A percentile compares a stretch with the other conserved stretches of the same genome.
These are phyloP conservation scores for Prunella fulvescens DNA, from an alignment of 2,113 vertebrate species.

Conservation along the genomic window DNA sequence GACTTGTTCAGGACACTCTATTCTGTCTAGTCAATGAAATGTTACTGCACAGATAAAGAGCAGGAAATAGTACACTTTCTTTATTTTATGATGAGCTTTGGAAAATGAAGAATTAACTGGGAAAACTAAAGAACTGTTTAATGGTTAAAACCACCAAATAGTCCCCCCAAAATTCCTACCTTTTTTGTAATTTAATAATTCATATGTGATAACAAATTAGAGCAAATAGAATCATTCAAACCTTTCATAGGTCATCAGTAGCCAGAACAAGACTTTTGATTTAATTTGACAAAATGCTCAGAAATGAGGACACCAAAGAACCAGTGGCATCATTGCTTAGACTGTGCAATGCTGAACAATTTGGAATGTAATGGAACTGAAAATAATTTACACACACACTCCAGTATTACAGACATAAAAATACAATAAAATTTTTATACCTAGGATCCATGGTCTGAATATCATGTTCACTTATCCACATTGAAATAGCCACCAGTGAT, in stretches of 20 bases:
- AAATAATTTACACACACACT: neutral
- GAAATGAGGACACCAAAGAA: neutral
- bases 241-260: neutral
- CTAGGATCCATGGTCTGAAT: neutral
- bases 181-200: neutral
- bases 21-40: neutral
- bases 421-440: neutral
- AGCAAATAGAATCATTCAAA: neutral
- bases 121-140: neutral
- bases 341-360: neutral
- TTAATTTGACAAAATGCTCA: neutral
- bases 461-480: neutral
- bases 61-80: neutral
- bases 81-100: neutral
- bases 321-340: neutral
- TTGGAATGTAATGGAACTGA: neutral
- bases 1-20: neutral
- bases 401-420: neutral
- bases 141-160: neutral
- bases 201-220: neutral
- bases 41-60: neutral
- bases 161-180: fast-evolving
- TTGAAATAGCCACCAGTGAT: neutral
- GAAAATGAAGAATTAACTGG: neutral
- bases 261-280: neutral